These are phyloP conservation scores for Gopherus evgoodei DNA, from an alignment of 2,113 vertebrate genomes.

Conservation along the genomic window DNA sequence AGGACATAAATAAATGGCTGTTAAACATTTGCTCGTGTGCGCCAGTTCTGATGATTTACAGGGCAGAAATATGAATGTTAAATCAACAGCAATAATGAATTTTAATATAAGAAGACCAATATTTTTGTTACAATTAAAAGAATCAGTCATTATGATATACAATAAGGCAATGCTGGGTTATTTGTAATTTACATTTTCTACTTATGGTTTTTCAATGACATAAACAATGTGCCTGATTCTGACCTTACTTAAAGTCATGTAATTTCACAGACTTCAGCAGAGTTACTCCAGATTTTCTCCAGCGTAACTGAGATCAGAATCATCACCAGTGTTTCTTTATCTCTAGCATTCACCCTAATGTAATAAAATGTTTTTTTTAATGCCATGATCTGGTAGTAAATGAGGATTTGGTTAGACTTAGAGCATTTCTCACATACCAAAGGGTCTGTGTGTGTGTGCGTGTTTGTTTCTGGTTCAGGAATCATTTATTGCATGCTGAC, in stretches of 20 bases:
- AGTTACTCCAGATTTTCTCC: not conserved
- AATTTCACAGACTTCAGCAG: not conserved
- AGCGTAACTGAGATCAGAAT: not conserved
- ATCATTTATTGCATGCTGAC: not conserved
- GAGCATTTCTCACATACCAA: not conserved
- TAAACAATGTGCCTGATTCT: slow-evolving; percentile 12
- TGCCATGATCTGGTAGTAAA: not conserved
- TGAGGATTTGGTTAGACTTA: not conserved
- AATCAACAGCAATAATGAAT: slow-evolving; percentile 58
- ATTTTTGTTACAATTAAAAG: slow-evolving; percentile 60
- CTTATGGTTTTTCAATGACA: not conserved
- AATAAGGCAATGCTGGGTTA: slow-evolving; percentile 5
- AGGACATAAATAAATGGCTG: slow-evolving; percentile 64
- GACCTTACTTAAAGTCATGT: not conserved
- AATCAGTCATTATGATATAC: not conserved
- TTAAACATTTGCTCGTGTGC: slow-evolving; percentile 59
- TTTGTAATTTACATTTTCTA: not conserved
- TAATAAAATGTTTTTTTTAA: not conserved
- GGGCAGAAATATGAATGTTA: slow-evolving; percentile 51
- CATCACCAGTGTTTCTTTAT: not conserved
- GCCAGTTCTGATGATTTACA: slow-evolving; percentile 26
- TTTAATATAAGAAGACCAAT: slow-evolving; percentile 49
- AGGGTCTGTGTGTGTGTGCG: too few relatives aligned
- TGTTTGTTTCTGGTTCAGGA: not conserved
- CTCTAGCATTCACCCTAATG: not conserved